Evolutionary conservation across 2,113 vertebrate genomes (phyloP).

Genomic region (Trichechus manatus): DNA sequence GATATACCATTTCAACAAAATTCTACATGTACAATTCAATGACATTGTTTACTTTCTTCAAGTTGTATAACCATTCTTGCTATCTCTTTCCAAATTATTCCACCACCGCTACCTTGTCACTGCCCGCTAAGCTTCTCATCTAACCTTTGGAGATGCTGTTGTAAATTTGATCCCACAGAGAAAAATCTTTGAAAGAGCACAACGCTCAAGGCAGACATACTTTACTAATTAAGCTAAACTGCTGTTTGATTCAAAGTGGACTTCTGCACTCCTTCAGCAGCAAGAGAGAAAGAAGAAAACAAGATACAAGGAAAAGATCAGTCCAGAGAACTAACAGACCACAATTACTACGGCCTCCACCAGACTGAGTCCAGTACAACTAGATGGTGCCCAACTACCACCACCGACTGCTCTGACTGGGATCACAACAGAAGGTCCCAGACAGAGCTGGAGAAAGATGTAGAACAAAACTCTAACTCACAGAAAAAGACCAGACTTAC

Average conservation of each 20-base stretch:
- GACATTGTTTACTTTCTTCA: not conserved
- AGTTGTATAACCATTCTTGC: not conserved
- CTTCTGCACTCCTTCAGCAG: not conserved
- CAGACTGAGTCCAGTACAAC: too few relatives aligned
- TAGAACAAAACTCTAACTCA: too few relatives aligned
- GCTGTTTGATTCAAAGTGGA: not conserved
- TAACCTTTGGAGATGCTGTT: not conserved
- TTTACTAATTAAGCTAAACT: not conserved
- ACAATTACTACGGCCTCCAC: too few relatives aligned
- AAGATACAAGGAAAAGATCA: too few relatives aligned
- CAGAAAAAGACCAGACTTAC: too few relatives aligned
- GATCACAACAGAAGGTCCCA: too few relatives aligned
- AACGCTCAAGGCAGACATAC: not conserved
- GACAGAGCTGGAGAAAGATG: too few relatives aligned
- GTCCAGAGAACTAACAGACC: too few relatives aligned
- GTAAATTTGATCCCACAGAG: not conserved
- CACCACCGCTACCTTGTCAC: not conserved
- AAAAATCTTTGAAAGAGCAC: not conserved
- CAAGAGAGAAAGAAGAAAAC: too few relatives aligned
- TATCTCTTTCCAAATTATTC: not conserved
- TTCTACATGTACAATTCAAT: not conserved
- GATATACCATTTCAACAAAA: not conserved
- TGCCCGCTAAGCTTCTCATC: not conserved
- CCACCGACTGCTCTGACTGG: too few relatives aligned
- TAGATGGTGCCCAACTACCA: too few relatives aligned